Evolutionary conservation across 1,140 invertebrate species (phyloP).

Genomic region (Propsilocerus akamusi): DNA sequence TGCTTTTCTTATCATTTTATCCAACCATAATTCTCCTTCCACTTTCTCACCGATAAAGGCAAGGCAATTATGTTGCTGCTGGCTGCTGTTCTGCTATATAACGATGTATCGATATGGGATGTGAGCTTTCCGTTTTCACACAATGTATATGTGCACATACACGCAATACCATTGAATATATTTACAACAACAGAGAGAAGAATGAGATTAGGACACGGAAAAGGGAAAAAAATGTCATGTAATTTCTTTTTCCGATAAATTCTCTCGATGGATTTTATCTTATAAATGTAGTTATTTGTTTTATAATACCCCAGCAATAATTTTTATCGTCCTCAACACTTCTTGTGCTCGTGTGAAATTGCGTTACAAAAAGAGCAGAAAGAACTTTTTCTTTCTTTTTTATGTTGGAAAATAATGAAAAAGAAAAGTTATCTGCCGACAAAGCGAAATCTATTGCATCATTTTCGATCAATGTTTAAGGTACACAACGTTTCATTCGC

Average conservation of each 20-base stretch:
- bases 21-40: too few relatives aligned
- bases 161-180: too few relatives aligned
- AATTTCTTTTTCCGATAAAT: constrained; percentile 1
- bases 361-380: not conserved
- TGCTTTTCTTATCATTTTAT: too few relatives aligned
- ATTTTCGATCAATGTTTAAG: not conserved
- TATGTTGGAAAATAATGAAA: not conserved
- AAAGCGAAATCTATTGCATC: too few relatives aligned
- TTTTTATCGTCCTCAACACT: not conserved
- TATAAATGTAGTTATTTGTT: constrained; percentile 4
- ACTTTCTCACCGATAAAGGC: too few relatives aligned
- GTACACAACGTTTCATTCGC: not conserved
- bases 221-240: not conserved
- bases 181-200: too few relatives aligned
- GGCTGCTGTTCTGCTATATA: too few relatives aligned
- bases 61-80: too few relatives aligned
- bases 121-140: too few relatives aligned
- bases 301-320: constrained; percentile 2
- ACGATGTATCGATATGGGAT: too few relatives aligned
- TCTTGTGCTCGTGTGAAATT: not conserved
- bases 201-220: not conserved
- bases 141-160: too few relatives aligned
- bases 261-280: not conserved
- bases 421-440: not conserved
- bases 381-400: too few relatives aligned